Evolutionary conservation across 2,888 invertebrate species (phyloP).

Genomic region (Pyrochroa serraticornis): DNA sequence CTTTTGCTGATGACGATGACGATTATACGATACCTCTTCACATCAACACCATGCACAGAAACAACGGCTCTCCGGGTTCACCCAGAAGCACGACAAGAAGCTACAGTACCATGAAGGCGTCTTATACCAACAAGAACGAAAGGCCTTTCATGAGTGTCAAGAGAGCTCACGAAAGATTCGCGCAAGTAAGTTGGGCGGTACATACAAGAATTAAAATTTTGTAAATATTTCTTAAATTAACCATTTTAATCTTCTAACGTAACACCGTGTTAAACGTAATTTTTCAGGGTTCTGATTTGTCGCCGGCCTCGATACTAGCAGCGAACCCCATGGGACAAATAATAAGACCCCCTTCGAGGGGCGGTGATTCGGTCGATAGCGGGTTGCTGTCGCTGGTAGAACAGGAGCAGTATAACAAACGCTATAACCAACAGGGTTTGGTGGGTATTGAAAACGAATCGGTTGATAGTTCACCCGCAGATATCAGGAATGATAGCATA

Average conservation of each 20-base stretch:
- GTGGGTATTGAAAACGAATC: conserved; percentile 55
- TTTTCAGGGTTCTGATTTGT: conserved; percentile 49
- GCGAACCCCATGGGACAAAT: conserved; percentile 54
- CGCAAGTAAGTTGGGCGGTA: conserved; percentile 44
- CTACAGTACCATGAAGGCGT: conserved; percentile 36
- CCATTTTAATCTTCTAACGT: conserved; percentile 7
- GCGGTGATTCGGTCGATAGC: conserved; percentile 47
- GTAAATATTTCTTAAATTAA: conserved; percentile 1
- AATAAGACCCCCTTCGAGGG: conserved; percentile 41
- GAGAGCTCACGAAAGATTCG: conserved; percentile 60
- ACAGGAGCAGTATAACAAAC: conserved; percentile 45
- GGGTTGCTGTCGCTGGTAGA: conserved; percentile 56
- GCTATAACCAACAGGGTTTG: conserved; percentile 45
- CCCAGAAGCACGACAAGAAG: conserved; percentile 16
- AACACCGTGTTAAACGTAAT: not conserved
- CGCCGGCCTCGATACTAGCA: conserved; percentile 49
- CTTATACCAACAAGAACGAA: conserved; percentile 57
- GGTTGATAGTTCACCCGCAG: conserved; percentile 37
- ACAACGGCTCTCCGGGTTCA: conserved; percentile 18
- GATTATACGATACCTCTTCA: conserved; percentile 73
- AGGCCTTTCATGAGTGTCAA: conserved; percentile 69
- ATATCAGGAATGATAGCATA: conserved; percentile 44
- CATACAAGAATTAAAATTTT: conserved; percentile 6
- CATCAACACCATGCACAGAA: conserved; percentile 63
- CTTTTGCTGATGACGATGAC: conserved; percentile 78